Evolutionary conservation across 2,888 invertebrate genomes (phyloP).

Genomic region (Mythimna loreyi): DNA sequence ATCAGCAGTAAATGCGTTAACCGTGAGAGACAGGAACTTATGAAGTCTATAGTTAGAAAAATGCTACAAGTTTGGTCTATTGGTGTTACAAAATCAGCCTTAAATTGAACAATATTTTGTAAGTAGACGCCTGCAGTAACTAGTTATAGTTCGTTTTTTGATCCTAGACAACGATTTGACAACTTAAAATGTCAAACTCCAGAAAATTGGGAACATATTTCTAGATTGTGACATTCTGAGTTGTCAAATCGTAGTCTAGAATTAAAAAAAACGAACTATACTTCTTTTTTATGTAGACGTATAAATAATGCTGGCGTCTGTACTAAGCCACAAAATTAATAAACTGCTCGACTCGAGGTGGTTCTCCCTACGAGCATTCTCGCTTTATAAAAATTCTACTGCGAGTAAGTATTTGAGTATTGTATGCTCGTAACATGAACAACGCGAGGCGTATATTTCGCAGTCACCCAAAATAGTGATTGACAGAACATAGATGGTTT

Average conservation of each 20-base stretch:
- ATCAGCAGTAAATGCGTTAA: neutral
- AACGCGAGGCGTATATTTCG: conserved; percentile 25
- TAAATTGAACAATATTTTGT: neutral
- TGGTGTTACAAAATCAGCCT: conserved; percentile 29
- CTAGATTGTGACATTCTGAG: too few relatives aligned
- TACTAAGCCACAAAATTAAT: neutral
- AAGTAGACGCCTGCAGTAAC: conserved; percentile 8
- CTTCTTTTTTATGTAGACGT: neutral
- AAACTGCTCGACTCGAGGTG: conserved; percentile 4
- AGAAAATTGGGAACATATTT: too few relatives aligned
- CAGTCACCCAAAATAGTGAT: conserved; percentile 32
- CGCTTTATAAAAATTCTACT: neutral
- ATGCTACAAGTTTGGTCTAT: conserved; percentile 20
- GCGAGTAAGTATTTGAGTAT: neutral
- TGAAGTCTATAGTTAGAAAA: neutral
- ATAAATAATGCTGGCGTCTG: neutral
- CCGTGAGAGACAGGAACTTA: conserved; percentile 1
- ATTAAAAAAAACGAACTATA: too few relatives aligned
- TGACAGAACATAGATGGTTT: conserved; percentile 22
- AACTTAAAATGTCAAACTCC: too few relatives aligned
- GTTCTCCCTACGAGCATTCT: conserved; percentile 4
- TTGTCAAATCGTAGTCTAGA: too few relatives aligned
- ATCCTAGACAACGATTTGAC: too few relatives aligned
- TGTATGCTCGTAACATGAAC: neutral
- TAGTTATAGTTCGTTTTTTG: too few relatives aligned